Base-by-base conservation (phyloP, 2,797 vertebrate genomes). In the Euthynnus affinis region DNA sequence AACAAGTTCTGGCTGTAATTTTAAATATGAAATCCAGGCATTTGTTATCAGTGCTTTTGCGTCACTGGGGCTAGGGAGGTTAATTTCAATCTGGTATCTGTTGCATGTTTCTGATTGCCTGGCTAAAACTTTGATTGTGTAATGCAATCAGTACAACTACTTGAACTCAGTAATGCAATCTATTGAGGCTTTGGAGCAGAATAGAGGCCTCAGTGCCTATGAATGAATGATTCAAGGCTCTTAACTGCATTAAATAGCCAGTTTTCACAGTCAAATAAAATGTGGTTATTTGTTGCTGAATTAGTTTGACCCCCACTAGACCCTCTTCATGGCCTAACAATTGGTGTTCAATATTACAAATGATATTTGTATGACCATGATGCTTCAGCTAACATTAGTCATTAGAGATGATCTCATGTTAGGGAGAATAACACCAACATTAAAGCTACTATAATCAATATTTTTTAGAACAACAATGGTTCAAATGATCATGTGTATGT, bases 121-220 rank as follows among this genome's bases (percentile, higher is more conserved):
- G 44, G 34, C 64, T 23, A 60, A 86, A 88, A 83, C 65, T 74
- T 79, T 79, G 74, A 87, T 85, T 78, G 74, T 70, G 53, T 67
- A 85, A 89, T 61, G 68, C 72, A 87, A 88, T 88, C 80, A 90
- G 73, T 20, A 20, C 22, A 88, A 74, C 52, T 63, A 73, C 87
- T 83, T 76, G 48, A 82, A 76, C 61, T 83, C 52, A 46, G 58
- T 51, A 76, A 81, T 84, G 71, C 55, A 78, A 74, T 87, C 71
- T 67, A 42, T 71, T 77, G 71, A 88, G 64, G 68, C 52, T 72
- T 70, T 46, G 27, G 67, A 71, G 73, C 71, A 68, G 76, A 58
- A 51, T 34, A 49, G 27, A 63, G 23, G 52, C 66, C 56, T 46
- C n/a, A 5, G 59, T 63, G 64, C 48, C 44, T 72, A 67, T 66